A percentile compares a stretch with the other conserved stretches of the same genome.
phyloP scores from a whole-genome alignment of 2,113 vertebrate genomes.

The Guaruba guarouba region DNA sequence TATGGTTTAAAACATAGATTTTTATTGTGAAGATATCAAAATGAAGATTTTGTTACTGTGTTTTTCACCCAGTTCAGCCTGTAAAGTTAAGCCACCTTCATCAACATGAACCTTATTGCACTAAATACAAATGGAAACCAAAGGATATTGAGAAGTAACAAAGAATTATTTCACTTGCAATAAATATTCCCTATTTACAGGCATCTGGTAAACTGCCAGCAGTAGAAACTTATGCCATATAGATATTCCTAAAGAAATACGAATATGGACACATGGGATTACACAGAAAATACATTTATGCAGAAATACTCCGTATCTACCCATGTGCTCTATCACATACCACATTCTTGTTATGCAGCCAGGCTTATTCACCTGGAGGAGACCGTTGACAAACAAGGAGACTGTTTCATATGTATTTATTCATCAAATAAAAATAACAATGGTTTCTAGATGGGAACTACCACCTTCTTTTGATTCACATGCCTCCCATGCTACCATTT shows the following conservation, averaged over 20 bases:
- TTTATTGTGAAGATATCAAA: background rate
- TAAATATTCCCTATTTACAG: background rate
- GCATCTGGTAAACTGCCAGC: background rate
- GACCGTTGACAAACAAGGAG: background rate
- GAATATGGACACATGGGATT: background rate
- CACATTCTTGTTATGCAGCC: conserved; percentile 34
- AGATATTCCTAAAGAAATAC: background rate
- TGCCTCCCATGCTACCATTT: background rate
- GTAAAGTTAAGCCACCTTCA: background rate
- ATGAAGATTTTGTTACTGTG: background rate
- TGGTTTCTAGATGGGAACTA: conserved; percentile 40
- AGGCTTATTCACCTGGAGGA: background rate
- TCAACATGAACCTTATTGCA: background rate
- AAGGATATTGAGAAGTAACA: background rate
- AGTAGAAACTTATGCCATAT: background rate
- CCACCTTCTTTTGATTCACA: conserved; percentile 42
- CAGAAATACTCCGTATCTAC: conserved; percentile 27
- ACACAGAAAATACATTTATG: background rate
- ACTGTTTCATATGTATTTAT: background rate
- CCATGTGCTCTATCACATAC: background rate
- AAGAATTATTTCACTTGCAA: background rate
- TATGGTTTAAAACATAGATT: background rate
- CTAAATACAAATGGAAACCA: background rate
- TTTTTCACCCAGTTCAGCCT: background rate
- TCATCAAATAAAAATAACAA: conserved; percentile 30